Conservation (phyloP, 2,797 vertebrate species). For the Enteromius treurensis region DNA sequence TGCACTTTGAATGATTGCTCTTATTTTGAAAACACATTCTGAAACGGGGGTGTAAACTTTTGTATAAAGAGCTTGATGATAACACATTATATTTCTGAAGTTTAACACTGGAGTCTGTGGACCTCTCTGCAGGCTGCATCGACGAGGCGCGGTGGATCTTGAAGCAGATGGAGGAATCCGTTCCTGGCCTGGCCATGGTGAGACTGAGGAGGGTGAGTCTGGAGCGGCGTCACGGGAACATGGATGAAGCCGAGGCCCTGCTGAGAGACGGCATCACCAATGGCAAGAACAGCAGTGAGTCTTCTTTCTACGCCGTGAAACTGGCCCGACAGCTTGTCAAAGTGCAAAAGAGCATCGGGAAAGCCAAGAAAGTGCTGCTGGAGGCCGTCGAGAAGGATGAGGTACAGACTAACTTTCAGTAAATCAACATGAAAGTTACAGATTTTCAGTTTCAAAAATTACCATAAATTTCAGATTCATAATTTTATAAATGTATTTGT, state of each 20-base stretch:
- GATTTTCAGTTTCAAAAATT: too few species aligned
- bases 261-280: constrained; percentile 88
- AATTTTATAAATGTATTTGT: too few species aligned
- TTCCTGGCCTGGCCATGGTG: constrained; percentile 92
- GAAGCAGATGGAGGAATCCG: constrained; percentile 83
- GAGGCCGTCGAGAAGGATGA: constrained; percentile 94
- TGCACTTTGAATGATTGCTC: too few species aligned
- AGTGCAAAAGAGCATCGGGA: constrained; percentile 87
- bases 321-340: constrained; percentile 90
- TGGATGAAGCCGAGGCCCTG: constrained; percentile 90
- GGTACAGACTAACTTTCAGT: constrained; percentile 60
- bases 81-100: not conserved
- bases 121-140: constrained; percentile 79
- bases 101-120: not conserved
- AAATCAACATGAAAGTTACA: not conserved
- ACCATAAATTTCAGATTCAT: too few species aligned
- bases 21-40: too few species aligned
- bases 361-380: constrained; percentile 91
- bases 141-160: constrained; percentile 91
- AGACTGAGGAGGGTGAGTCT: constrained; percentile 92
- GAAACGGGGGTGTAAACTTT: too few species aligned
- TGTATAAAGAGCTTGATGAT: too few species aligned
- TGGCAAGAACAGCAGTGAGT: constrained; percentile 81
- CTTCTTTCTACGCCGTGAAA: constrained; percentile 94
- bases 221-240: constrained; percentile 92